Evolutionary conservation across 2,888 invertebrate genomes (phyloP), one percentile per base, ranked within the genome.

Genomic region (Drosophila cracens): DNA sequence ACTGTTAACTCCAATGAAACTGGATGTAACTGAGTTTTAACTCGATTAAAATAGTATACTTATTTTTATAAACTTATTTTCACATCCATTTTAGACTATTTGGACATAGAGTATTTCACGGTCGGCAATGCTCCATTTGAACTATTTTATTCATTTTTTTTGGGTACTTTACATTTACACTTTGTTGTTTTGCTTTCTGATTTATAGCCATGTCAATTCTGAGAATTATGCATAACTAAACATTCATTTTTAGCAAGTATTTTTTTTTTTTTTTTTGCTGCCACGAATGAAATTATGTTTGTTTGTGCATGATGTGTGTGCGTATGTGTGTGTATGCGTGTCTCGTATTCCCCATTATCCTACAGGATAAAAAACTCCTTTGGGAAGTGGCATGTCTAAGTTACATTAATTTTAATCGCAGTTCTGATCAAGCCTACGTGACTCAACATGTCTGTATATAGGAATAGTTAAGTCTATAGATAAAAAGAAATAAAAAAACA

Each of bases 301-400:
- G 7, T 57, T 56, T 21, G 60, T 40, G 5, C n/a, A 13, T 21
- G 46, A 13, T 21, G 52, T 36, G 11, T 25, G 38, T 16, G 31
- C 38, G 33, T 10, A 11, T 27, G 16, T 38, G 33, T 13, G 16
- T 27, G 18, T 21, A 7, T 31, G n/a, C 25, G 25, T n/a, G 21
- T 33, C 18, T 21, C 29, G 33, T 21, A 10, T 43, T 25, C n/a
- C 21, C 31, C 18, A n/a, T 18, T 72, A 33, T 69, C 34, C 46
- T 25, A 38, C n/a, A 59, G 54, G 56, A 59, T 57, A 54, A 66
- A 48, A 49, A 40, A 61, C 56, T 64, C 74, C 49, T 34, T 16
- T 53, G 7, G 2, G 25, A 71, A 54, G 36, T 63, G 16, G 80
- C 80, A 66, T 77, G 77, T 25, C 31, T 49, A 56, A 53, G 13